Base-by-base conservation (phyloP, 1,140 invertebrate genomes). In the Holcopasites calliopsidis region DNA sequence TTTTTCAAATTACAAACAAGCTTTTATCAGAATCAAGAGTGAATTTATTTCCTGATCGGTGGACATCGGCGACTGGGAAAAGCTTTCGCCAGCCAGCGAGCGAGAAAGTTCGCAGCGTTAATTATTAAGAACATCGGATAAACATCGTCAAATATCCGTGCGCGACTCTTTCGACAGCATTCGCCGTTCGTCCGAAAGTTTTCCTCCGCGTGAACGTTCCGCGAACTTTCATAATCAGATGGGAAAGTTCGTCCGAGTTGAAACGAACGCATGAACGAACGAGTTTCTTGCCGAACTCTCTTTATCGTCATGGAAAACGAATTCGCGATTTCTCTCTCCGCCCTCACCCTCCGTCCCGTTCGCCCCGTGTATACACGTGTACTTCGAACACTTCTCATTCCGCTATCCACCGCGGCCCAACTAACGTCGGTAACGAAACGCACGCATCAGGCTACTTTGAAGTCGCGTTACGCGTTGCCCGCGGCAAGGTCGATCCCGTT, bases 191-290 rank as follows among this genome's bases (percentile, higher is more conserved):
- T 33, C 23, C 54, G 31, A 26, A 68, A 70, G 35, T 70, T 70
- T 69, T 23, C 65, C 60, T 76, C 65, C 55, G 21, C 54, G 73
- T 28, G 55, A 76, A 69, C 26, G 54, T 76, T 57, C 21, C 52
- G 26, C 54, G 23, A 76, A 76, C 38, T 70, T 76, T 70, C 33
- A 69, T 70, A 76, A 76, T 76, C 73, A 57, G 73, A 70, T 60
- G 21, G 33, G 18, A 28, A 76, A 76, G 54, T 76, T 60, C 21
- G 33, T 4, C 35, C 5, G n/a, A 76, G 54, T 68, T 26, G 31
- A 76, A 57, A 68, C 64, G 64, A 61, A 61, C 57, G 57, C 57
- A 23, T 13, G 40, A 28, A 70, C 61, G 35, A 23, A 26, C 61
- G 61, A 74, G 44, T 44, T 55, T 74, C 71, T 61, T 47, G 71